phyloP scores from a whole-genome alignment of 1,140 invertebrate species.

The Asobara japonica region DNA sequence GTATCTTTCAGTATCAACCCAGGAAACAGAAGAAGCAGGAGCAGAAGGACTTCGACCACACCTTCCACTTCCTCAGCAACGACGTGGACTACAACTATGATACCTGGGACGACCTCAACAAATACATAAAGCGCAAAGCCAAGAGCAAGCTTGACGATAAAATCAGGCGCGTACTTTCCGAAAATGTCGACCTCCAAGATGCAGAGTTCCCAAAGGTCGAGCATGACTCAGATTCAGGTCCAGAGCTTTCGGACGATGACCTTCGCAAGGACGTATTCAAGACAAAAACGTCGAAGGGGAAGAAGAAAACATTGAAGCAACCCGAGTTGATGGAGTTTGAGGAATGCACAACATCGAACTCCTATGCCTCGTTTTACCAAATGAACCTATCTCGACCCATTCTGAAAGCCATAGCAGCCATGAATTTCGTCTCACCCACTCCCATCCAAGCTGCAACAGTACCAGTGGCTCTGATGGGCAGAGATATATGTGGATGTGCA shows the following conservation, averaged over 20 bases:
- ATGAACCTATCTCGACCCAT: constrained; percentile 93
- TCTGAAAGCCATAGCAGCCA: constrained; percentile 86
- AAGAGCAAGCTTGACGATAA: constrained; percentile 72
- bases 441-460: constrained; percentile 96
- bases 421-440: constrained; percentile 94
- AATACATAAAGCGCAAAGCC: constrained; percentile 83
- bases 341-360: constrained; percentile 76
- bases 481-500: constrained; percentile 95
- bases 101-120: constrained; percentile 86
- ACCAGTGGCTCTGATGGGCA: constrained; percentile 87
- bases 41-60: constrained; percentile 77
- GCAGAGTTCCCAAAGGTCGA: constrained; percentile 31
- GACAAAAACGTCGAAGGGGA: constrained; percentile 52
- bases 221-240: constrained; percentile 29
- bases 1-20: constrained; percentile 79
- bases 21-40: constrained; percentile 78
- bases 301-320: constrained; percentile 54
- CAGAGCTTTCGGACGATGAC: constrained; percentile 53
- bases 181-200: constrained; percentile 57
- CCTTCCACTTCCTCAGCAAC: constrained; percentile 79
- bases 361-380: constrained; percentile 84
- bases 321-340: constrained; percentile 77
- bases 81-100: constrained; percentile 82
- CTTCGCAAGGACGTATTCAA: constrained; percentile 57
- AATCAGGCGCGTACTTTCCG: constrained; percentile 74